Evolutionary conservation across 2,797 vertebrate species (phyloP).

Genomic region (Brachymystax lenok): DNA sequence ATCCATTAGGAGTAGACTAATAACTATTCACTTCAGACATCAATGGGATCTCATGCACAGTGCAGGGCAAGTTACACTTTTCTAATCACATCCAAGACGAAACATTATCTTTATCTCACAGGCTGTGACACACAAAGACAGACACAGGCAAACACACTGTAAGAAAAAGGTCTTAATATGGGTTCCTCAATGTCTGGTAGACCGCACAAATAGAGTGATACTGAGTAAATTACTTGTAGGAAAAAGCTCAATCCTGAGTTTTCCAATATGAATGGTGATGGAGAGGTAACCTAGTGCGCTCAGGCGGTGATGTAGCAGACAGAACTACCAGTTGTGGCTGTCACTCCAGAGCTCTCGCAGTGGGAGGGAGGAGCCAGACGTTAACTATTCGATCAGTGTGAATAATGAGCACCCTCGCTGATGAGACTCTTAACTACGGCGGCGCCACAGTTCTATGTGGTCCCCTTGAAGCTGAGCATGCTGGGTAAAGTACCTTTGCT

Average conservation of each 20-base stretch:
- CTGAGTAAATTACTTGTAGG: background rate
- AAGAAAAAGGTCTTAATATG: background rate
- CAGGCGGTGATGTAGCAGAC: conserved; percentile 46
- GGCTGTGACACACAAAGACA: background rate
- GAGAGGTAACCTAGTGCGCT: conserved; percentile 45
- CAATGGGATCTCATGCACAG: background rate
- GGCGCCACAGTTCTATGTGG: background rate
- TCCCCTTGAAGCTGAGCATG: background rate
- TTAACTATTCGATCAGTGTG: conserved; percentile 48
- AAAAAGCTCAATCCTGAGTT: background rate
- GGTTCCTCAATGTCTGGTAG: background rate
- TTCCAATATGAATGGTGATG: conserved; percentile 37
- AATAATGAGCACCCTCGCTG: conserved; percentile 67
- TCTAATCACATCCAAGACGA: background rate
- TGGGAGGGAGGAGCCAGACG: conserved; percentile 39
- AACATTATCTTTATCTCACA: background rate
- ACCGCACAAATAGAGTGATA: background rate
- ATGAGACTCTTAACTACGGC: conserved; percentile 56
- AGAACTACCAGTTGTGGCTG: conserved; percentile 62
- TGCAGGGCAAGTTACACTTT: background rate
- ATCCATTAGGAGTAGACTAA: background rate
- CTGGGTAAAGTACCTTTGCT: background rate
- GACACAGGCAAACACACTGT: background rate
- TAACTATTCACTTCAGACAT: conserved; percentile 4
- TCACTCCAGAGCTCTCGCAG: conserved; percentile 56